A percentile compares a stretch with the other conserved stretches of the same genome.
These are phyloP conservation scores for Fragum whitleyi DNA, from an alignment of 2,888 invertebrate species.

Conservation along the genomic window DNA sequence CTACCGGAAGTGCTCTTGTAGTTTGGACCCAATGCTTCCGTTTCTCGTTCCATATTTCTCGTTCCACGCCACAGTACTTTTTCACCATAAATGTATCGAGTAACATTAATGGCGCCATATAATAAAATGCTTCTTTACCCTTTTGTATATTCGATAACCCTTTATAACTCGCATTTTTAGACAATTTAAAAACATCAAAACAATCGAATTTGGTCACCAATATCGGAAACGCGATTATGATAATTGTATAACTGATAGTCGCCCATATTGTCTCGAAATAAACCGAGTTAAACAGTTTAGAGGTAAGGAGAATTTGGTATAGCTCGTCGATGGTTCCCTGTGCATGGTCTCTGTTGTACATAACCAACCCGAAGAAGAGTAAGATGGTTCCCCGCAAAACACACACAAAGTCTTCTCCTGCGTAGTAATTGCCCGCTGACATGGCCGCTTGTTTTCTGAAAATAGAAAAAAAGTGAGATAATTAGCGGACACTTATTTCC, in stretches of 20 bases:
- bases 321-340: slow-evolving; percentile 6
- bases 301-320: slow-evolving; percentile 36
- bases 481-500: no score
- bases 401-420: background rate
- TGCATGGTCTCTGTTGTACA: slow-evolving; percentile 7
- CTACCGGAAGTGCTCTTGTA: slow-evolving; percentile 73
- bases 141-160: slow-evolving; percentile 50
- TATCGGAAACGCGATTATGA: slow-evolving; percentile 73
- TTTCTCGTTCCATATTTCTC: slow-evolving; percentile 65
- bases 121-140: slow-evolving; percentile 66
- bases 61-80: slow-evolving; percentile 74
- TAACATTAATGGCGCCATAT: slow-evolving; percentile 74
- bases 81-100: slow-evolving; percentile 80
- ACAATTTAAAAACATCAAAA: slow-evolving; percentile 77
- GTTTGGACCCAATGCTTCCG: slow-evolving; percentile 71
- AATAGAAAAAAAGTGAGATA: background rate
- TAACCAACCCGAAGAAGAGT: background rate
- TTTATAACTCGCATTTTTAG: slow-evolving; percentile 67
- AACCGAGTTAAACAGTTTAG: slow-evolving; percentile 74
- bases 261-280: slow-evolving; percentile 81
- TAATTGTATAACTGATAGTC: slow-evolving; percentile 69
- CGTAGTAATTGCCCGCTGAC: background rate
- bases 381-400: background rate
- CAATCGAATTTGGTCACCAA: slow-evolving; percentile 60
- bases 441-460: background rate